Evolutionary conservation across 2,888 invertebrate genomes (phyloP), one percentile per base, ranked within the genome.

Genomic region (Trichopria drosophilae): DNA sequence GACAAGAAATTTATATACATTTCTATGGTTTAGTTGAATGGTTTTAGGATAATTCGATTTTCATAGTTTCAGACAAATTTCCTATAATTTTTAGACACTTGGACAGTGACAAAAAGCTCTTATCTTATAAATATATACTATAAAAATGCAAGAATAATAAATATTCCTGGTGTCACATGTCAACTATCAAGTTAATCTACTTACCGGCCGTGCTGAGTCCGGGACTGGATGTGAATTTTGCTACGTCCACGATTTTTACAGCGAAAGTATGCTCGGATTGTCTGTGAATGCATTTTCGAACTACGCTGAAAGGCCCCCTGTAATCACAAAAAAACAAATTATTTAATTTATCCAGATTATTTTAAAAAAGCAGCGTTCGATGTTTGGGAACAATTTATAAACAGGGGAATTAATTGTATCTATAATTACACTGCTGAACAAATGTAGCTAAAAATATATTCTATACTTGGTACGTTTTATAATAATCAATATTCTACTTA

Each of bases 221-320:
- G 23, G 97, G 96, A 73, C 93, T 94, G 44, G 95, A 92, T 60
- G 95, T 94, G 77, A 97, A 97, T 75, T 95, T 93, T 63, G 93
- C 93, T 47, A 98, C 95, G 79, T 98, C 97, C 62, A 98, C 93
- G 69, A 98, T 94, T 82, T 98, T 98, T 64, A 97, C 97, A 51
- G 97, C 97, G 81, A 95, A 98, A 76, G 93, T 93, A 77, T 94
- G 93, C 45, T 86, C 89, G 10, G 94, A 93, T 76, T 94, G 93
- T 55, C 94, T 84, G 77, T 96, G 96, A 65, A 95, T 87, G 79
- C 97, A 97, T 78, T 95, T 84, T 63, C 94, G 84, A 49, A 97
- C 96, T 75, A 96, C 85, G 74, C 96, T 96, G 82, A 95, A 96
- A 70, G 96, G 96, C 63, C 96, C 96, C 82, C 93, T 93, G 79